Base-by-base conservation (phyloP, 1,140 invertebrate genomes). In the Aricia agestis region DNA sequence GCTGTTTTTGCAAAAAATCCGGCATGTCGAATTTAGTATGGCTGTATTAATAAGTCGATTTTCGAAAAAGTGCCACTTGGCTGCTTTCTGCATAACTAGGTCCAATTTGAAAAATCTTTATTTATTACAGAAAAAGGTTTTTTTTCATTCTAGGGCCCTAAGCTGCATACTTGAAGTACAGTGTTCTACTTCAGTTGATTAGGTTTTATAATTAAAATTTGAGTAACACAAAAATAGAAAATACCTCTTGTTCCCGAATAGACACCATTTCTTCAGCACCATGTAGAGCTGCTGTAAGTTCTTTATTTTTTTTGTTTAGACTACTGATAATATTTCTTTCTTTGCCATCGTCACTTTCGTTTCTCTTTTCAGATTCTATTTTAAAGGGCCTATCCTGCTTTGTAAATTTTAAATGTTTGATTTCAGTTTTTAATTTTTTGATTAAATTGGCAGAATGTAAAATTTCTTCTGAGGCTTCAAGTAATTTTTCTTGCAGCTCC, bases 391-490 rank as follows among this genome's bases (percentile, higher is more conserved):
- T 68, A 67, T 87, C 79, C 70, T 89, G 80, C 65, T 84, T 71
- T n/a, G 77, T 19, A 19, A 36, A 66, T 76, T 85, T 89, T 0
- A 90, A 72, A 65, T 81, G 73, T 59, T 74, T 78, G 72, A 88
- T 89, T 79, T 91, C 85, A 42, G 68, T 67, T 79, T 81, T 87
- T 19, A 92, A 73, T 9, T 72, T 58, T 70, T 86, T 78, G 67
- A 92, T 92, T 15, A 89, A 70, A 59, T 83, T 80, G 18, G 86
- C 87, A 0, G 88, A 87, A 15, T 83, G 72, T 32, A 86, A 66
- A 75, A 97, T 94, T 85, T 97, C 95, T 70, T 92, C 87, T 6
- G 94, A 94, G n/a, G 95, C 96, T 79, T 94, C 93, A 25, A 92
- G 81, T 13, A 97, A 85, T 86, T 96, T 94, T 36, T 92, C 92